phyloP scores from a whole-genome alignment of 2,888 invertebrate genomes.

The Silvanus unidentatus region DNA sequence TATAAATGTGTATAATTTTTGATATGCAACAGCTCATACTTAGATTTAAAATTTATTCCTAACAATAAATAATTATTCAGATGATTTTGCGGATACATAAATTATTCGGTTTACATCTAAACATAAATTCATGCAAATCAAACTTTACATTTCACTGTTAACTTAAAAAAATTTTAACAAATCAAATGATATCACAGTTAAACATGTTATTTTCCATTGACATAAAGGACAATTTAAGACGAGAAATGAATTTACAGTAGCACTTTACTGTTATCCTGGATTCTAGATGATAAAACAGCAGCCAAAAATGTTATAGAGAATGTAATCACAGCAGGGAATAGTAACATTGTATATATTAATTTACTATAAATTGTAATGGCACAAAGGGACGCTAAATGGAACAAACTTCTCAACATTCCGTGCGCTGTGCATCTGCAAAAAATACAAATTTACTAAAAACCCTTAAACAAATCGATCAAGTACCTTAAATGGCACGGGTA shows the following conservation, averaged over 20 bases:
- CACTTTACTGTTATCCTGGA: conserved; percentile 45
- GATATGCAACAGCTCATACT: conserved; percentile 19
- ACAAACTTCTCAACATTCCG: conserved; percentile 51
- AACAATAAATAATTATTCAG: too few species aligned
- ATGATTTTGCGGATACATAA: neutral
- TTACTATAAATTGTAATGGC: conserved; percentile 46
- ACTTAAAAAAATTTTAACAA: conserved; percentile 7
- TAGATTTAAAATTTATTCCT: neutral
- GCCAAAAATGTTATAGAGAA: conserved; percentile 37
- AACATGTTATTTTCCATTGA: conserved; percentile 8
- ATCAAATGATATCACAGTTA: conserved; percentile 23
- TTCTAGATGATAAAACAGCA: conserved; percentile 39
- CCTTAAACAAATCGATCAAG: neutral
- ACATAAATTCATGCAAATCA: neutral
- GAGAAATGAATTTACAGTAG: conserved; percentile 33
- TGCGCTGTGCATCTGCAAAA: conserved; percentile 53
- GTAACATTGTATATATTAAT: conserved; percentile 39
- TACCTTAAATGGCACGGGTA: conserved; percentile 52
- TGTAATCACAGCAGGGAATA: conserved; percentile 42
- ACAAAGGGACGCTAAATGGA: conserved; percentile 49
- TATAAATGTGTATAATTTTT: conserved; percentile 10
- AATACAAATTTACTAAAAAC: neutral
- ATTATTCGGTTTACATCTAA: neutral
- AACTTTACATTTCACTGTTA: neutral
- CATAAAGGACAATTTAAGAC: conserved; percentile 1